Conservation (phyloP, 2,888 invertebrate genomes). For the Machimus atricapillus region DNA sequence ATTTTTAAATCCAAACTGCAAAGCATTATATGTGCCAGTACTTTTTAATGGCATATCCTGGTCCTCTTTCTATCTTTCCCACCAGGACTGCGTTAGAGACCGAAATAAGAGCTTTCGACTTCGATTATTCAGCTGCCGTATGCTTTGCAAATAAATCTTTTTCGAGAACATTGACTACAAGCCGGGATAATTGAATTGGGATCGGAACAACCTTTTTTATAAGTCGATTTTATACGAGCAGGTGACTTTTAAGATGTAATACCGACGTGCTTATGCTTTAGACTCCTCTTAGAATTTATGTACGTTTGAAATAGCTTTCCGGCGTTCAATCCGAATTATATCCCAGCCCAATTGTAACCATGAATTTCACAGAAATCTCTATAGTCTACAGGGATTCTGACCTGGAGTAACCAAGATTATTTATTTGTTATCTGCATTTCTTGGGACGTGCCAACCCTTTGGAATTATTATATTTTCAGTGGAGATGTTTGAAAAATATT, state of each 20-base stretch:
- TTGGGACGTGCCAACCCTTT: not conserved
- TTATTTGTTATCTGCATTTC: not conserved
- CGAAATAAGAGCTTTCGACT: not conserved
- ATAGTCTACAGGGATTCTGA: not conserved
- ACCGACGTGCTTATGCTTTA: not conserved
- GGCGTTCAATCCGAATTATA: not conserved
- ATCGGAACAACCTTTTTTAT: constrained; percentile 17
- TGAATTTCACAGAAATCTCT: not conserved
- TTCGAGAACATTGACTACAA: constrained; percentile 23
- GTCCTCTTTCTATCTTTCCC: not conserved
- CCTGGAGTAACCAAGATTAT: not conserved
- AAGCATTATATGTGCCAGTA: not conserved
- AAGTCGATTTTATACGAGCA: constrained; percentile 6
- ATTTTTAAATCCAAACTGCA: not conserved
- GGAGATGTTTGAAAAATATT: too few species aligned
- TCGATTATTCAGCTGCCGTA: not conserved
- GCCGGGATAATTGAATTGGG: constrained; percentile 24
- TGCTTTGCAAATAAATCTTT: constrained; percentile 11
- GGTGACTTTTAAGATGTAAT: not conserved
- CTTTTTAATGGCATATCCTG: not conserved
- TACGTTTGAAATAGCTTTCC: not conserved
- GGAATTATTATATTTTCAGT: not conserved
- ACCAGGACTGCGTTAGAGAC: not conserved
- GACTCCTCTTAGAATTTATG: not conserved
- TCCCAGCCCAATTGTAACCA: not conserved